A percentile compares a stretch with the other conserved stretches of the same genome.
phyloP scores from a whole-genome alignment of 2,113 vertebrate genomes.

The Craseonycteris thonglongyai region DNA sequence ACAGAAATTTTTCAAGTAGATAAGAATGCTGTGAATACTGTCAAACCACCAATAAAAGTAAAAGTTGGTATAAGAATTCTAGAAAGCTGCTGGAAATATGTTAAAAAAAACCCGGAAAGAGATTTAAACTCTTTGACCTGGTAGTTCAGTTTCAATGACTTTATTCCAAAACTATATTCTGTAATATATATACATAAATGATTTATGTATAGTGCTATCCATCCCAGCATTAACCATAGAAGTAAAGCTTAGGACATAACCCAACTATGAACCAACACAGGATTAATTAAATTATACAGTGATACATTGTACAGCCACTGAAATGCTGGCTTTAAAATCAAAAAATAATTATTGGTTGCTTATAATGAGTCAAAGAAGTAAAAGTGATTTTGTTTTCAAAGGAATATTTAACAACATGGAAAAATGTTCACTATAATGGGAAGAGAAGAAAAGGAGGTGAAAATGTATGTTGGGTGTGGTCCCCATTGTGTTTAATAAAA shows the following conservation, averaged over 20 bases:
- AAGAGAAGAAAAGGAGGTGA: not conserved
- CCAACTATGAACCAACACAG: not conserved
- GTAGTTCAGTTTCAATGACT: not conserved
- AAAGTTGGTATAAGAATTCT: not conserved
- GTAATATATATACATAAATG: not conserved
- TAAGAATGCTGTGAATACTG: constrained; percentile 13
- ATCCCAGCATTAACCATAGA: not conserved
- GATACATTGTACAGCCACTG: not conserved
- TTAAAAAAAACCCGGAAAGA: not conserved
- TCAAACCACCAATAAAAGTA: not conserved
- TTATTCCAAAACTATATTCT: not conserved
- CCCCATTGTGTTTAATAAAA: not conserved
- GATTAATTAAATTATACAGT: not conserved
- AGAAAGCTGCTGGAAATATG: not conserved
- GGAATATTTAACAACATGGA: not conserved
- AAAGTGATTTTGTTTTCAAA: not conserved
- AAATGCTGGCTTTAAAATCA: not conserved
- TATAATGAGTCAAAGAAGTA: not conserved
- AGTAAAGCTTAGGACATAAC: not conserved
- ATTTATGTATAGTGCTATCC: not conserved
- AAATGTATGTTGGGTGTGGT: not conserved
- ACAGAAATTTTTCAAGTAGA: not conserved
- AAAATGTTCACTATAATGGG: not conserved
- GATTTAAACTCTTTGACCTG: not conserved
- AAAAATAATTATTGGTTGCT: not conserved